Percentiles rank a stretch among this genome's conserved stretches.
phyloP scores from a whole-genome alignment of 2,113 vertebrate genomes.

The Numenius arquata region DNA sequence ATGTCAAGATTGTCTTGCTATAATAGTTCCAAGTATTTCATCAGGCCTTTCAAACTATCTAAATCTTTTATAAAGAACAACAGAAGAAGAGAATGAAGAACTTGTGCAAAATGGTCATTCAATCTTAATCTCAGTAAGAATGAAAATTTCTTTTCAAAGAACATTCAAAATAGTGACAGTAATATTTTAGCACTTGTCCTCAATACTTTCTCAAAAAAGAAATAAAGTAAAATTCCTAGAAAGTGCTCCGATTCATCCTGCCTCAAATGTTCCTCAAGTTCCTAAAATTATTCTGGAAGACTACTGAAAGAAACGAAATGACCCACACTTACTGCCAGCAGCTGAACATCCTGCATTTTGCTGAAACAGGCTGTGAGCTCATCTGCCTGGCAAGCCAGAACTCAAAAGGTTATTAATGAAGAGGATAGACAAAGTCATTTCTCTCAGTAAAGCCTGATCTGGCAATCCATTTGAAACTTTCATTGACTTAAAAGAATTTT shows the following conservation, averaged over 20 bases:
- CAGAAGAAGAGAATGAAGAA: background rate
- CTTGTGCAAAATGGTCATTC: background rate
- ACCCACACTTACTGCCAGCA: background rate
- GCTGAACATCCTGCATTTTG: background rate
- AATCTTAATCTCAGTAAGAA: background rate
- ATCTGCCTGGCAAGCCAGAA: background rate
- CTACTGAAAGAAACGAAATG: background rate
- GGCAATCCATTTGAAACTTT: background rate
- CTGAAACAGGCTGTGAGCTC: background rate
- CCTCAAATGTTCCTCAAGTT: background rate
- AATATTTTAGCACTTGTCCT: background rate
- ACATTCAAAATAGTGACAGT: background rate
- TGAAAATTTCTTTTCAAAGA: background rate
- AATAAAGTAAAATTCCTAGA: background rate
- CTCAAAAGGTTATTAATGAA: background rate
- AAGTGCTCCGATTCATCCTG: background rate
- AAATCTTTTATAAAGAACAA: background rate
- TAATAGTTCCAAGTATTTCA: background rate
- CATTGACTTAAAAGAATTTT: background rate
- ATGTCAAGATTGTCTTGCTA: background rate
- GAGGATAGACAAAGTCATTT: background rate
- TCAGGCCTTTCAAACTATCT: background rate
- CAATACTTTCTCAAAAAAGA: background rate
- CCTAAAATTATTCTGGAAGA: background rate
- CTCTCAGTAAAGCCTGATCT: background rate